Evolutionary conservation across 2,888 invertebrate species (phyloP), one percentile per base, ranked within the genome.

Genomic region (Caenorhabditis sp.): DNA sequence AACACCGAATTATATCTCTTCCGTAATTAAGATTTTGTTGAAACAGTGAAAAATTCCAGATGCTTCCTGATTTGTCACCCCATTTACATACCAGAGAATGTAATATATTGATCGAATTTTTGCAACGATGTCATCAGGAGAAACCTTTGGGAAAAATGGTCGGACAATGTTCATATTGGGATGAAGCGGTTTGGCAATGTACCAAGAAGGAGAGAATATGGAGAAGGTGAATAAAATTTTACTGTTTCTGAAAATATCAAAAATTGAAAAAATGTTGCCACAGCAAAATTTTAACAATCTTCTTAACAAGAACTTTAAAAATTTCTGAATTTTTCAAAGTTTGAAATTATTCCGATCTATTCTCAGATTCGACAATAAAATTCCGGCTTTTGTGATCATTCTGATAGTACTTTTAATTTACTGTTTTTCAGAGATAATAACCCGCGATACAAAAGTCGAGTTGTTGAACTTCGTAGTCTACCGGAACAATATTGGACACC

Each of bases 71-170:
- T 80, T 75, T 86, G 43, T 86, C 86, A 20, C 82, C 84, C 23
- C 86, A 86, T 67, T 75, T 86, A 54, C 86, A 86, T 68, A 86
- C 86, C 1, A 77, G 63, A n/a, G 86, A 86, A 67, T 86, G 86
- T 72, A 86, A 86, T 63, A 68, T 78, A 43, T 77, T 86, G 26
- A 81, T 86, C 59, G 70, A 84, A 36, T 71, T 85, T 26, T 60
- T 83, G 49, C 78, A 84, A 27, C 67, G 78, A 20, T 86, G 86
- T 62, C 76, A 80, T 38, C 59, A 73, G 27, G 81, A 84, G 8
- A 75, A 85, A 25, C 68, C 72, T 10, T 36, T 85, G 27, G 81
- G 82, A n/a, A 81, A 79, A 65, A 70, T 81, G 66, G 59, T 85
- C 52, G 85, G 85, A n/a, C 70, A 74, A 57, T 86, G 86, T 61